Evolutionary conservation across 1,140 invertebrate species (phyloP).

Genomic region (Bombus cullumanus): DNA sequence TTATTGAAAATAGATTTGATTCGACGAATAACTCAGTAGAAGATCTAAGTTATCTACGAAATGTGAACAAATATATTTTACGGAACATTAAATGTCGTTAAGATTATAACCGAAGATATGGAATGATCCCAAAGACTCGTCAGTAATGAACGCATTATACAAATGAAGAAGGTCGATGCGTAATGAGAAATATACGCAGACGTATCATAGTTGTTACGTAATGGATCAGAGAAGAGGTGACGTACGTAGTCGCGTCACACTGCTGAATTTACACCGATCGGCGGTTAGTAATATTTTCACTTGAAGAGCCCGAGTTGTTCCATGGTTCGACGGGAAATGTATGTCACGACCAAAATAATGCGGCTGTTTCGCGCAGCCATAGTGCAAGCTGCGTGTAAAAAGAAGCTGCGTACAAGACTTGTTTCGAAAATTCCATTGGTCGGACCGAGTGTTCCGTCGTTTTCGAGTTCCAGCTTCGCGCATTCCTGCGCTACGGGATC

Average conservation of each 20-base stretch:
- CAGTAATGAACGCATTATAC: neutral
- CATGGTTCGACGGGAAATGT: constrained; percentile 31
- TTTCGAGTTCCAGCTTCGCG: neutral
- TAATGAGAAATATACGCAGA: neutral
- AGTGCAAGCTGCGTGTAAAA: constrained; percentile 26
- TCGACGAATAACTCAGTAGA: no score
- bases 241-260: neutral
- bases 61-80: neutral
- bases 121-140: no score
- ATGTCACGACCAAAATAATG: constrained; percentile 63
- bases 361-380: constrained; percentile 25
- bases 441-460: neutral
- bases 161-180: neutral
- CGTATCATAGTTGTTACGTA: neutral
- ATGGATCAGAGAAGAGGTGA: constrained; percentile 21
- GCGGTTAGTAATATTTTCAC: constrained; percentile 34
- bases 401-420: neutral
- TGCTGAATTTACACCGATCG: neutral
- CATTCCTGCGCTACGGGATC: neutral
- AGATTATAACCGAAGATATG: neutral
- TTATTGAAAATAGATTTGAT: no score
- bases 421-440: constrained; percentile 20
- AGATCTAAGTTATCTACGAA: neutral
- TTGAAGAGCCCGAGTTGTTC: constrained; percentile 23
- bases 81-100: neutral